Percentiles rank a stretch among this genome's conserved stretches.
Evolutionary conservation across 2,888 invertebrate genomes (phyloP).

Genomic region (Allacma fusca): DNA sequence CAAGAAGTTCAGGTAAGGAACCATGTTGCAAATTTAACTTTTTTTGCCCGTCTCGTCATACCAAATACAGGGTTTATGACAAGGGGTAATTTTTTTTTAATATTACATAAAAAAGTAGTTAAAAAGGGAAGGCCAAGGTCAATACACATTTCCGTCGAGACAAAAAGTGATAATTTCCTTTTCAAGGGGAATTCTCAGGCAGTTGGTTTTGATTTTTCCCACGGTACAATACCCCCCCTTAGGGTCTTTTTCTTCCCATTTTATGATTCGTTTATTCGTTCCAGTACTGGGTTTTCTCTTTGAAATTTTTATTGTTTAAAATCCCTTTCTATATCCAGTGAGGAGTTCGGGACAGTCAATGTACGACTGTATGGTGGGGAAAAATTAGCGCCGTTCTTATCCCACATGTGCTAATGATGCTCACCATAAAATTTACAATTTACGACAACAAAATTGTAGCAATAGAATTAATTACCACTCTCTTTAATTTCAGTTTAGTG

Average conservation of each 20-base stretch:
- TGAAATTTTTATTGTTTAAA: constrained; percentile 14
- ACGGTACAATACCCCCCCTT: constrained; percentile 17
- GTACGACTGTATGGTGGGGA: too few species aligned
- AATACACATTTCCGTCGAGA: constrained; percentile 19
- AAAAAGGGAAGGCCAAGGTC: constrained; percentile 24
- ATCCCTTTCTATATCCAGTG: neutral
- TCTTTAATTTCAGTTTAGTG: too few species aligned
- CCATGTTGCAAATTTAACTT: neutral
- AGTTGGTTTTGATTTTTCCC: constrained; percentile 29
- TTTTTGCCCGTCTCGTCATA: too few species aligned
- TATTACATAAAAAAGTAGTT: neutral
- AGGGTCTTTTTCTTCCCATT: constrained; percentile 17
- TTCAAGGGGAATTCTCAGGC: constrained; percentile 28
- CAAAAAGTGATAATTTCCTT: constrained; percentile 23
- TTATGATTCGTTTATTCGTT: neutral
- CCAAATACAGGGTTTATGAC: constrained; percentile 1
- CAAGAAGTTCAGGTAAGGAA: constrained; percentile 84
- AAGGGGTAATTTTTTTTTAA: neutral
- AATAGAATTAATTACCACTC: too few species aligned
- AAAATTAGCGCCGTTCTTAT: too few species aligned
- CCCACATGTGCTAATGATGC: too few species aligned
- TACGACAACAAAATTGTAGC: too few species aligned
- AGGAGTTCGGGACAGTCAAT: too few species aligned
- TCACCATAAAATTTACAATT: too few species aligned
- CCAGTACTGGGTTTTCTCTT: neutral